A percentile compares a stretch with the other conserved stretches of the same genome.
phyloP scores from a whole-genome alignment of 2,797 vertebrate species.

The Muraenolepis orangiensis region DNA sequence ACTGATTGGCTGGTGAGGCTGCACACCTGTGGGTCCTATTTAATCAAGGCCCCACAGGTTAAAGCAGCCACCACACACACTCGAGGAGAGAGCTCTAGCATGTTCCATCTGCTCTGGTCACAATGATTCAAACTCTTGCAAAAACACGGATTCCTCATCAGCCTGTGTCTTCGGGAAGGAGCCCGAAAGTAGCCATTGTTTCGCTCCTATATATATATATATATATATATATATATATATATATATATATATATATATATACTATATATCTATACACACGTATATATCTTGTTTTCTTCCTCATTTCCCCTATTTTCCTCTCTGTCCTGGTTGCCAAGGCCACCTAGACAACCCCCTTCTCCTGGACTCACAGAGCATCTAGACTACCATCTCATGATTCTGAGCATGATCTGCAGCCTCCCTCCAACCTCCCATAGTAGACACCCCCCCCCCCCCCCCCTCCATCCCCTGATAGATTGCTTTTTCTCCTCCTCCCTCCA shows the following conservation, averaged over 20 bases:
- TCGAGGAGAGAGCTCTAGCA: too few species aligned
- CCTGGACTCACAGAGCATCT: background rate
- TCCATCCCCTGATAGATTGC: background rate
- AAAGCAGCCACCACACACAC: too few species aligned
- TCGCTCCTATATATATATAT: too few species aligned
- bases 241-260: background rate
- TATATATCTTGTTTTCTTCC: background rate
- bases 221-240: background rate
- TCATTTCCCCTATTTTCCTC: too few species aligned
- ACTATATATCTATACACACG: background rate
- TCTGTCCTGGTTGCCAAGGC: background rate
- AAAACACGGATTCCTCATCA: too few species aligned
- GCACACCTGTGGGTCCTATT: too few species aligned
- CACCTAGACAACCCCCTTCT: background rate
- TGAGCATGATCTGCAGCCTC: background rate
- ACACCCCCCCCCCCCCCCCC: conserved; percentile 22
- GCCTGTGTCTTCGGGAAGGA: too few species aligned
- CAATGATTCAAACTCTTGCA: too few species aligned
- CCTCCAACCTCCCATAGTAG: background rate
- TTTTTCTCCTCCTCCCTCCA: conserved; percentile 30
- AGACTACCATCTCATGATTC: background rate
- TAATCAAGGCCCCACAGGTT: too few species aligned
- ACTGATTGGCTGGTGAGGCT: too few species aligned
- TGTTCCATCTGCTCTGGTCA: too few species aligned
- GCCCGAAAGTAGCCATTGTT: too few species aligned